phyloP scores from a whole-genome alignment of 2,113 vertebrate genomes.

The Grammomys surdaster region DNA sequence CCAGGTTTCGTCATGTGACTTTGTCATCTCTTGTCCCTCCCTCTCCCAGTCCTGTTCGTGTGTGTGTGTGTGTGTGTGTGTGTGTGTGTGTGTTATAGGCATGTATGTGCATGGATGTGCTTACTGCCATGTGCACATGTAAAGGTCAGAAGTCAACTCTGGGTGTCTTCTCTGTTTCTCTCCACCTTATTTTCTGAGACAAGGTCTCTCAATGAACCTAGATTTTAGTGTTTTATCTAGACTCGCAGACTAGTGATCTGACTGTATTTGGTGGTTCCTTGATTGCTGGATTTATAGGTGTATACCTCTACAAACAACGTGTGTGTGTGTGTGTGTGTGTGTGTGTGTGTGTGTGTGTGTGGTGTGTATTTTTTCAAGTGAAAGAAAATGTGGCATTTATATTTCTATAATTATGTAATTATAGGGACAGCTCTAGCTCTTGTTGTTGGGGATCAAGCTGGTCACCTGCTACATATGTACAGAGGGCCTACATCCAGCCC shows the following conservation, averaged over 20 bases:
- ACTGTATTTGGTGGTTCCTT: background rate
- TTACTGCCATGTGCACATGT: background rate
- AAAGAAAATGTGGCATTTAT: background rate
- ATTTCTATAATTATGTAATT: background rate
- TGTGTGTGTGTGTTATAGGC: background rate
- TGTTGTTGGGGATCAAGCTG: too few species aligned
- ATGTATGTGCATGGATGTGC: background rate
- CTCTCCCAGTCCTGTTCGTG: background rate
- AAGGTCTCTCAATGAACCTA: background rate
- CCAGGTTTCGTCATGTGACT: too few species aligned
- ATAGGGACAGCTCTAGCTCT: too few species aligned
- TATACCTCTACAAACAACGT: background rate
- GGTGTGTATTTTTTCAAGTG: background rate
- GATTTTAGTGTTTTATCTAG: background rate
- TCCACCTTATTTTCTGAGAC: background rate
- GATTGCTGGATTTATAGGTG: background rate
- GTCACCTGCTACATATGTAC: too few species aligned
- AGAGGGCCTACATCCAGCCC: too few species aligned
- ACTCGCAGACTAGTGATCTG: background rate
- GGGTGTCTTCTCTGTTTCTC: background rate
- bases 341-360: background rate
- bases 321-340: background rate
- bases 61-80: background rate
- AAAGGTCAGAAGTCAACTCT: background rate
- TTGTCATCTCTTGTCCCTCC: too few species aligned